These are phyloP conservation scores for Pseudocheirus occidentalis DNA, from an alignment of 2,797 vertebrate genomes.

Conservation along the genomic window DNA sequence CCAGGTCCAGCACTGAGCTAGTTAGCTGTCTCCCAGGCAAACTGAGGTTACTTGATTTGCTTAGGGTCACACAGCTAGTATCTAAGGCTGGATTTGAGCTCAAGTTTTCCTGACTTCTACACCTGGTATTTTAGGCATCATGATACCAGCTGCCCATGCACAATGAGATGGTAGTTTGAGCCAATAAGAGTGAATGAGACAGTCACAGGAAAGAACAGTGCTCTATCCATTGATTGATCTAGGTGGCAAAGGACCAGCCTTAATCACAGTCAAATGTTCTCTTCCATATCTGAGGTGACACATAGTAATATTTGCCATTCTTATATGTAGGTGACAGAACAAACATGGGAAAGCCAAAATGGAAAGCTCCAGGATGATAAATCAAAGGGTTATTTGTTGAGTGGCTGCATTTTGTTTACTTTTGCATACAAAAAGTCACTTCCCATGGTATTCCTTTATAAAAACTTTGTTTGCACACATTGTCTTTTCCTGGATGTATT, in stretches of 20 bases:
- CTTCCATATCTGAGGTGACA: neutral
- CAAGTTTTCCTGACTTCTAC: no score
- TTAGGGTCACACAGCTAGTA: no score
- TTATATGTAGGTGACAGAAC: neutral
- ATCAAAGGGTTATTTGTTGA: neutral
- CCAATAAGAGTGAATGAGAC: neutral
- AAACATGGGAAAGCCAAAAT: neutral
- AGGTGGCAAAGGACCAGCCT: neutral
- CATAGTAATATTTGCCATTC: neutral
- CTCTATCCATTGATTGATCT: neutral
- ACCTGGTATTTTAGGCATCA: no score
- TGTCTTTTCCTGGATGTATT: neutral
- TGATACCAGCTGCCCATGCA: no score
- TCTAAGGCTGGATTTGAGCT: no score
- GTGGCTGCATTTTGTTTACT: neutral
- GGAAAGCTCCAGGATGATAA: slow-evolving; percentile 29
- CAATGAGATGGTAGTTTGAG: neutral
- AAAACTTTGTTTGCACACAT: neutral
- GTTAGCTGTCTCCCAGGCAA: no score
- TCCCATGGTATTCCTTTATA: neutral
- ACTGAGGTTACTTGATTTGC: no score
- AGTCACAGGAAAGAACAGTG: neutral
- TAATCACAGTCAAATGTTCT: neutral
- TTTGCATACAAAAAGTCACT: slow-evolving; percentile 13
- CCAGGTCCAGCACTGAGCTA: no score